Evolutionary conservation across 2,888 invertebrate species (phyloP).

Genomic region (Folsomia candida): DNA sequence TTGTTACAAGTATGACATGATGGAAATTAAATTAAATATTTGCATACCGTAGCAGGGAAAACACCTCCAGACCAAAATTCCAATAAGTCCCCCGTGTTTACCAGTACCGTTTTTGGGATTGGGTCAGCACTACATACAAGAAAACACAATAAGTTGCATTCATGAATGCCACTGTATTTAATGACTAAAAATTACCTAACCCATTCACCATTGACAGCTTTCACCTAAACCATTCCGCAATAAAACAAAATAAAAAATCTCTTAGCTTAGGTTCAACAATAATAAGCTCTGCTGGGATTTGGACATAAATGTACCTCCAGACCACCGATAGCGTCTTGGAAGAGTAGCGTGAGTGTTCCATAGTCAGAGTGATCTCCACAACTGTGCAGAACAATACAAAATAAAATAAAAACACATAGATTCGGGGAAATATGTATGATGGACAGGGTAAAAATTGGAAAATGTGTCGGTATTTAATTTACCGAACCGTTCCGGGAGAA

Average conservation of each 20-base stretch:
- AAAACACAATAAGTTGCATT: neutral
- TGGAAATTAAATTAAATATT: conserved; percentile 26
- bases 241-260: no score
- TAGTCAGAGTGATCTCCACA: conserved; percentile 73
- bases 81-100: conserved; percentile 74
- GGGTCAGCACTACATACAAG: conserved; percentile 65
- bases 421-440: no score
- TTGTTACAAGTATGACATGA: neutral
- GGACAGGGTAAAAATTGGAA: no score
- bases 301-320: conserved; percentile 68
- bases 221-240: no score
- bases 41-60: conserved; percentile 66
- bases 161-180: neutral
- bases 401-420: no score
- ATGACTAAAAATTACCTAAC: conserved; percentile 52
- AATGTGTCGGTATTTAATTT: no score
- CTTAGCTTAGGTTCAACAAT: no score
- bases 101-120: conserved; percentile 70
- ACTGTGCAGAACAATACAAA: no score
- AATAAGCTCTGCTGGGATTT: no score
- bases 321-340: conserved; percentile 72
- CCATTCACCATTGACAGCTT: conserved; percentile 67
- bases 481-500: conserved; percentile 60
- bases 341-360: conserved; percentile 71
- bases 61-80: conserved; percentile 69